A percentile compares a stretch with the other conserved stretches of the same genome.
Conservation (phyloP, 2,888 invertebrate genomes). For the Synanthedon formicaeformis region DNA sequence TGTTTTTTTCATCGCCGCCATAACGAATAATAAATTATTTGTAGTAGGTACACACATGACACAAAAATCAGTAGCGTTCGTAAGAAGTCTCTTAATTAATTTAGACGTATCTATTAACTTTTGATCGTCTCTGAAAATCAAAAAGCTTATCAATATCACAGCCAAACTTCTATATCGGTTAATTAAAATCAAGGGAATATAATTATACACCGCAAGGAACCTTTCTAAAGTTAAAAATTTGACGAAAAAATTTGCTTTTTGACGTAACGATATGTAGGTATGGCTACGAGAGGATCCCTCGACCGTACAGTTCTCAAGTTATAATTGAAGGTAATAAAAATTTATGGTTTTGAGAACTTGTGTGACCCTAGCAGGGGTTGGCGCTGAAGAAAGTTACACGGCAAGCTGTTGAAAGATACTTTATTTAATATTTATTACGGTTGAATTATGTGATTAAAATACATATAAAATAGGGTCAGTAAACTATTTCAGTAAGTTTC, state of each 20-base stretch:
- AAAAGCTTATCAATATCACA: too few relatives aligned
- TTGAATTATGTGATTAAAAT: conserved; percentile 1
- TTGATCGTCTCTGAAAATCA: too few relatives aligned
- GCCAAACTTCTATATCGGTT: not conserved
- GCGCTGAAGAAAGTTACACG: conserved; percentile 2
- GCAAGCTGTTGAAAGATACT: not conserved
- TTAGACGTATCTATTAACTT: too few relatives aligned
- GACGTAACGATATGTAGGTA: not conserved
- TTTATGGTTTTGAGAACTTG: conserved; percentile 11
- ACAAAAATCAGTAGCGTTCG: too few relatives aligned
- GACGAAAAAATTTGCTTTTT: not conserved
- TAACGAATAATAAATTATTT: too few relatives aligned
- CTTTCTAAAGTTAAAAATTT: not conserved
- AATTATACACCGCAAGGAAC: not conserved
- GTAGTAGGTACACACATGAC: too few relatives aligned
- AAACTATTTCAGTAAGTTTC: too few relatives aligned
- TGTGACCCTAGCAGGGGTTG: not conserved
- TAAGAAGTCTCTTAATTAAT: too few relatives aligned
- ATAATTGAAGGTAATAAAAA: conserved; percentile 17
- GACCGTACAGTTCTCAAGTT: conserved; percentile 4
- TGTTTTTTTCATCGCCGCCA: too few relatives aligned
- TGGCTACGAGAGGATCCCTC: not conserved
- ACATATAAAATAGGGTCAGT: conserved; percentile 2
- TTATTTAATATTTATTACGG: not conserved
- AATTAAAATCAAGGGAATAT: not conserved